Base-by-base conservation (phyloP, 2,888 invertebrate genomes). In the Bedellia somnulentella region DNA sequence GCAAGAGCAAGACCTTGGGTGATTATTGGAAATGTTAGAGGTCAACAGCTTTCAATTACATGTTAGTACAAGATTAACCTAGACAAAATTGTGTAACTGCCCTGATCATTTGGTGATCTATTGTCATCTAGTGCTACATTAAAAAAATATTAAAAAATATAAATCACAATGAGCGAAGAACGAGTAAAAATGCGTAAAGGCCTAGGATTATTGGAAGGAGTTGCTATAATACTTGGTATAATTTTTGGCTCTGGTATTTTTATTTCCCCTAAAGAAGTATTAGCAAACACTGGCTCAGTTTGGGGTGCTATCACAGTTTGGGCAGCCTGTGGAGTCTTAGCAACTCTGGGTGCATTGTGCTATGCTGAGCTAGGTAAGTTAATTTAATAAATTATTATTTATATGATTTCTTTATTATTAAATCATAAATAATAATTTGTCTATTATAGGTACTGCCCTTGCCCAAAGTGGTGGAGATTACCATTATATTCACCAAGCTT, bases 231-330 rank as follows among this genome's bases (percentile, higher is more conserved):
- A 49, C 76, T 95, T 36, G 96, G 96, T 33, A 90, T 93, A 32
- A 95, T 96, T 45, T 89, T 94, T 49, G 98, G 98, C 10, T 95
- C 95, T 41, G 89, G 88, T 78, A 97, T 98, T 51, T 98, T 98
- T 57, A 89, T 98, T 40, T 91, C 95, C 0, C 97, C 97, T 0
- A 91, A 90, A 59, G 97, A 96, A 40, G 93, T 98, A 2, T 81
- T 98, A 32, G 78, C 83, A 46, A 89, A 94, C 66, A 91, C 93
- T 8, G 90, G 92, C 16, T 92, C 93, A 3, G 89, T 93, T 6
- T 95, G 95, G 40, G 81, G 91, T 15, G 91, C 95, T 0, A 61
- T 97, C 12, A 59, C 89, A 2, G 84, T 97, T 29, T 97, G 97
- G 97, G 78, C 86, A 0, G 60, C 87, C 2, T 94, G 93, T 55